Evolutionary conservation across 2,888 invertebrate genomes (phyloP).

Genomic region (Drosophila eohydei): DNA sequence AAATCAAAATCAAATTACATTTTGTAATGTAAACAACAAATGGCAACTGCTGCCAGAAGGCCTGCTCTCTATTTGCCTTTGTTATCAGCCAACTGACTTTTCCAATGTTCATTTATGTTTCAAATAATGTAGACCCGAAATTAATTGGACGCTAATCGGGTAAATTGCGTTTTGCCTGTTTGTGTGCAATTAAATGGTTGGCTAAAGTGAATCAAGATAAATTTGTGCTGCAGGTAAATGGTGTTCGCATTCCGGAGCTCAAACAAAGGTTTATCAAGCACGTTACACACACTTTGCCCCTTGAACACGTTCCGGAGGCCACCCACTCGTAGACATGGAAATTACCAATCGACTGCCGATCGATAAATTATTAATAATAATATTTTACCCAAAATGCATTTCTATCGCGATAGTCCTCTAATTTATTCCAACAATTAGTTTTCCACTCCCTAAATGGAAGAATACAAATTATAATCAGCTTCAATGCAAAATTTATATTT

Average conservation of each 20-base stretch:
- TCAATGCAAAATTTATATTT: background rate
- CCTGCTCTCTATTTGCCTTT: slow-evolving; percentile 18
- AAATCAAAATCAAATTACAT: slow-evolving; percentile 2
- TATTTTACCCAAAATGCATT: slow-evolving; percentile 43
- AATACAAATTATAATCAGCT: slow-evolving; percentile 4
- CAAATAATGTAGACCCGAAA: slow-evolving; percentile 64
- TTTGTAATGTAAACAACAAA: background rate
- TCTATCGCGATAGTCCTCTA: slow-evolving; percentile 73
- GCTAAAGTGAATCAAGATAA: slow-evolving; percentile 61
- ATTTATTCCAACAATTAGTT: slow-evolving; percentile 80
- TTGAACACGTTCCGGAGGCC: slow-evolving; percentile 18
- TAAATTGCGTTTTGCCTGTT: slow-evolving; percentile 30
- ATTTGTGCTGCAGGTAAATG: slow-evolving; percentile 2
- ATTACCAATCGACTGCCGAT: slow-evolving; percentile 3
- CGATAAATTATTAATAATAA: slow-evolving; percentile 10
- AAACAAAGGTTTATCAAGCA: slow-evolving; percentile 4
- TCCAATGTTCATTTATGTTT: slow-evolving; percentile 65
- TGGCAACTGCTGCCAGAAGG: background rate
- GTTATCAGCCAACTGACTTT: slow-evolving; percentile 56
- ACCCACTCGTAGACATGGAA: background rate
- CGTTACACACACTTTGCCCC: slow-evolving; percentile 3
- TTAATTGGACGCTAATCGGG: slow-evolving; percentile 66
- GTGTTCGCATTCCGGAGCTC: background rate
- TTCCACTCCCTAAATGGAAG: slow-evolving; percentile 12
- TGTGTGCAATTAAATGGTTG: slow-evolving; percentile 73